Conservation (phyloP, 1,140 invertebrate species). For the Metaphire vulgaris region DNA sequence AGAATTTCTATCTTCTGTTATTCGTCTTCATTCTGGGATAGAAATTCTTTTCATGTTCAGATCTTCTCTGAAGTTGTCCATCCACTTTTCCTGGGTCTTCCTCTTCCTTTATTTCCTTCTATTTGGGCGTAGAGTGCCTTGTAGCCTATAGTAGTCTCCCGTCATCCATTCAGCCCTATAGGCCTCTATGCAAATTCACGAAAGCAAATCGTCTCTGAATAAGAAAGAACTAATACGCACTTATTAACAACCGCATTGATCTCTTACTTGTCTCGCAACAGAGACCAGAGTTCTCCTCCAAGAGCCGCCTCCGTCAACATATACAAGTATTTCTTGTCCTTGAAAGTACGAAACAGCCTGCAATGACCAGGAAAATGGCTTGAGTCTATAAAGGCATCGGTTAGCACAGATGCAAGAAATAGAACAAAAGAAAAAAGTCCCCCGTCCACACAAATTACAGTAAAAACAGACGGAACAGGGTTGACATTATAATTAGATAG, state of each 20-base stretch:
- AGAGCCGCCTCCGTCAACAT: slow-evolving; percentile 57
- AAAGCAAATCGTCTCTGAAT: too few species aligned
- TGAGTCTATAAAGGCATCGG: background rate
- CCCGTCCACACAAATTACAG: too few species aligned
- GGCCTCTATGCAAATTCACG: background rate
- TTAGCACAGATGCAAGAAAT: too few species aligned
- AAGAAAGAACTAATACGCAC: background rate
- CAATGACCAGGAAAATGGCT: background rate
- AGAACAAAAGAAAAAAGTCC: too few species aligned
- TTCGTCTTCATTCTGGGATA: too few species aligned
- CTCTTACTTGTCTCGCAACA: slow-evolving; percentile 47
- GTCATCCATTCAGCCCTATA: background rate
- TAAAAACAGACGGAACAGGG: too few species aligned
- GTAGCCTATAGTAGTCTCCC: background rate
- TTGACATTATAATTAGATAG: background rate
- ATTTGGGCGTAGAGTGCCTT: background rate
- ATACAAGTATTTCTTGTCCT: slow-evolving; percentile 50
- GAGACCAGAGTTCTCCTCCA: slow-evolving; percentile 75
- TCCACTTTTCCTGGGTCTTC: too few species aligned
- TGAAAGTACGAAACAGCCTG: slow-evolving; percentile 48
- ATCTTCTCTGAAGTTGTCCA: too few species aligned
- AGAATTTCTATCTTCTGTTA: too few species aligned
- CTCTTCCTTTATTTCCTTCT: background rate
- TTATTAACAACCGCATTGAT: background rate
- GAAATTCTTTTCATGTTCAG: too few species aligned